These are phyloP conservation scores for Dicaeum eximium DNA, from an alignment of 2,113 vertebrate genomes.

Conservation along the genomic window DNA sequence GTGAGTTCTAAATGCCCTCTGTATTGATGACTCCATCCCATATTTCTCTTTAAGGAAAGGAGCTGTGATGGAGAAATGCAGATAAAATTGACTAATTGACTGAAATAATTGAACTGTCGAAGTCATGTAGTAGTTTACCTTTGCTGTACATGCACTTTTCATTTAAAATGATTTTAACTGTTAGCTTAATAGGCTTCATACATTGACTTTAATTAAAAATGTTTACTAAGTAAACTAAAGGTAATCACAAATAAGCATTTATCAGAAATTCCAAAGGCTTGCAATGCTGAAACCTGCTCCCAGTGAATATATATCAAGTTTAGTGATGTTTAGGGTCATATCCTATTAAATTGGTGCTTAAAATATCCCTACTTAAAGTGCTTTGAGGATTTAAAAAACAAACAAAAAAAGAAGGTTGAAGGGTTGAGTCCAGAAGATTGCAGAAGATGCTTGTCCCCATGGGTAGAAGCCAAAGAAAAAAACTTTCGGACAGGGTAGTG, in stretches of 20 bases:
- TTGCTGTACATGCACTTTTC: conserved; percentile 79
- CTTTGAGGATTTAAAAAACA: neutral
- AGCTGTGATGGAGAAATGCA: conserved; percentile 85
- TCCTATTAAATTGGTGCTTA: neutral
- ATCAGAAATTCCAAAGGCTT: conserved; percentile 32
- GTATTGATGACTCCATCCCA: conserved; percentile 83
- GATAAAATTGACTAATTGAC: conserved; percentile 80
- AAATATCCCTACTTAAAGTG: neutral
- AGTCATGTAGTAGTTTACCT: conserved; percentile 73
- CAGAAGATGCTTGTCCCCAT: neutral
- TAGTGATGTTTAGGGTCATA: neutral
- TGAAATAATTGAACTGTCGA: conserved; percentile 75
- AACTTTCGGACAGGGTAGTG: neutral
- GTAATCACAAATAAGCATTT: conserved; percentile 19
- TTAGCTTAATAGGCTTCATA: conserved; percentile 77
- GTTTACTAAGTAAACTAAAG: conserved; percentile 53
- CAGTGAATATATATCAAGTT: neutral
- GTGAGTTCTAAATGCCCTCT: conserved; percentile 80
- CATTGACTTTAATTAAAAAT: conserved; percentile 71
- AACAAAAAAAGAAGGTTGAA: neutral
- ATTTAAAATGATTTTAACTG: conserved; percentile 74
- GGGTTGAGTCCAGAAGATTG: neutral
- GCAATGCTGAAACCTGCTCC: neutral
- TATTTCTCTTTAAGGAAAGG: conserved; percentile 86
- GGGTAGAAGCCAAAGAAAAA: neutral